Conservation (phyloP, 2,888 invertebrate species). For the Euproctis similis region DNA sequence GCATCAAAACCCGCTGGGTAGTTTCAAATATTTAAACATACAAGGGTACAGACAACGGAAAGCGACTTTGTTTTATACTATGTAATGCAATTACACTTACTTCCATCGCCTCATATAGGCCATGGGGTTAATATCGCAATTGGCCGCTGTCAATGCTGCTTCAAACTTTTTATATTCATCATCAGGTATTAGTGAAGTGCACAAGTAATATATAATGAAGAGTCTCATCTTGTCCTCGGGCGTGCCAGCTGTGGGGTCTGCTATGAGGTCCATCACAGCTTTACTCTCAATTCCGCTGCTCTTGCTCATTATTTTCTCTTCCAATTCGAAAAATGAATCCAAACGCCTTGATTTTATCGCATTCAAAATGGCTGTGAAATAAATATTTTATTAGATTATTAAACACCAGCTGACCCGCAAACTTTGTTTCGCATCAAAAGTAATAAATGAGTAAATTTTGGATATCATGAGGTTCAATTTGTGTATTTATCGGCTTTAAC, state of each 20-base stretch:
- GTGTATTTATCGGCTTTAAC: no score
- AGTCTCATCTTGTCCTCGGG: conserved; percentile 94
- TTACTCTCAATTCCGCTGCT: conserved; percentile 83
- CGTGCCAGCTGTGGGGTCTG: conserved; percentile 90
- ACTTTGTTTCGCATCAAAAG: no score
- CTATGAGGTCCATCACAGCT: conserved; percentile 89
- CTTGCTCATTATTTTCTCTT: conserved; percentile 97
- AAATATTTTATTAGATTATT: not conserved
- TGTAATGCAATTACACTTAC: no score
- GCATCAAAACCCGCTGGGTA: no score
- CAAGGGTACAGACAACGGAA: no score
- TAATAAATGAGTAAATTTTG: no score
- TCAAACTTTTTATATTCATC: conserved; percentile 90
- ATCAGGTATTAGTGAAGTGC: conserved; percentile 86
- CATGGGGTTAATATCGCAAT: conserved; percentile 90
- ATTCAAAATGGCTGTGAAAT: conserved; percentile 81
- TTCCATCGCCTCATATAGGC: conserved; percentile 96
- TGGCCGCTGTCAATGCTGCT: conserved; percentile 83
- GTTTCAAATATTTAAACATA: no score
- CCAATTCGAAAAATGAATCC: conserved; percentile 97
- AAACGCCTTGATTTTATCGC: conserved; percentile 91
- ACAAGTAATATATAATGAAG: conserved; percentile 94
- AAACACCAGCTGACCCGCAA: no score
- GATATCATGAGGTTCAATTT: no score
- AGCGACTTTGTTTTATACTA: no score